Evolutionary conservation across 2,797 vertebrate species (phyloP).

Genomic region (Oryzias dopingdopingensis): DNA sequence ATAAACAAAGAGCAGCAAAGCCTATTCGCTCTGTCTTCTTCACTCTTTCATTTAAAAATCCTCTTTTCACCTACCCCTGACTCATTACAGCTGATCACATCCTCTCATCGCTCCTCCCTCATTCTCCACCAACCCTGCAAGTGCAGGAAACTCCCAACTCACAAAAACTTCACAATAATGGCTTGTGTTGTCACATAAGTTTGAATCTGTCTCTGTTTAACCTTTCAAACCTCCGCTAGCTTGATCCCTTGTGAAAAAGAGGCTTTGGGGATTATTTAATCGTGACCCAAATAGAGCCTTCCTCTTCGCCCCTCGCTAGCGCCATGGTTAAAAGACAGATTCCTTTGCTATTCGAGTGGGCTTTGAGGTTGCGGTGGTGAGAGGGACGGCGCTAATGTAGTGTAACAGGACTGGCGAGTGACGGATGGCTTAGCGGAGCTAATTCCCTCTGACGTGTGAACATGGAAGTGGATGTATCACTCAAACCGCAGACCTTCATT

Average conservation of each 20-base stretch:
- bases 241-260: slow-evolving; percentile 60
- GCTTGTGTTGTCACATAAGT: slow-evolving; percentile 40
- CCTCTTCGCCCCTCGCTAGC: slow-evolving; percentile 30
- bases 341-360: slow-evolving; percentile 38
- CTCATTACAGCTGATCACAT: slow-evolving; percentile 40
- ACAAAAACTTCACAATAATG: slow-evolving; percentile 43
- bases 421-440: slow-evolving; percentile 44
- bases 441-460: slow-evolving; percentile 65
- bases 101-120: background rate
- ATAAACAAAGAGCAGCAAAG: slow-evolving; percentile 62
- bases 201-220: slow-evolving; percentile 63
- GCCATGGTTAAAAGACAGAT: slow-evolving; percentile 58
- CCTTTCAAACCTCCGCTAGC: slow-evolving; percentile 55
- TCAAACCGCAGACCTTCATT: slow-evolving; percentile 43
- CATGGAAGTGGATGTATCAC: slow-evolving; percentile 53
- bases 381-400: slow-evolving; percentile 50
- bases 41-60: slow-evolving; percentile 35
- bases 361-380: slow-evolving; percentile 49
- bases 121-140: background rate
- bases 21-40: slow-evolving; percentile 29
- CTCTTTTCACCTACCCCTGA: slow-evolving; percentile 30
- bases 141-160: slow-evolving; percentile 27
- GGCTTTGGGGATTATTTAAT: slow-evolving; percentile 72
- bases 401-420: slow-evolving; percentile 46
- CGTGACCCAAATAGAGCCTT: slow-evolving; percentile 67